Evolutionary conservation across 1,140 invertebrate genomes (phyloP), one percentile per base, ranked within the genome.

Genomic region (Pogonomyrmex californicus): DNA sequence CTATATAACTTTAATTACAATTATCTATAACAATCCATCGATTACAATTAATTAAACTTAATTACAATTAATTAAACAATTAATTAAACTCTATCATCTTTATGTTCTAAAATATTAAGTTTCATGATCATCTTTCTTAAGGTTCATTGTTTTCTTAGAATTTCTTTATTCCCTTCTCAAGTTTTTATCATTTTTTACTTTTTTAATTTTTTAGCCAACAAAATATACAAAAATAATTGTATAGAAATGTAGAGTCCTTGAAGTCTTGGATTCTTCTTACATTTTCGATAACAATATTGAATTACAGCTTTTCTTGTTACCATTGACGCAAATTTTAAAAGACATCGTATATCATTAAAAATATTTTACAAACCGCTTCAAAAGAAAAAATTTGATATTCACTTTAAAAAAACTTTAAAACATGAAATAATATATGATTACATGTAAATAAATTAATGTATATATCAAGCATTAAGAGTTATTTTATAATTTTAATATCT

Each of bases 261-360:
- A 44, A 47, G 58, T 1, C 23, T n/a, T 47, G 12, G 30, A 68
- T 68, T 30, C 23, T 30, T 30, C 41, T 12, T 47, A 63, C 36
- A 77, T 36, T 77, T 44, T 33, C 75, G 56, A 77, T 77, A 77
- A 77, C 3, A 75, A 62, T 44, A 77, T 63, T 63, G 30, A 77
- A 77, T 77, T 77, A 77, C 75, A 77, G 14, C 2, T 14, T 49
- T 41, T 63, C 41, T 77, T 47, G 23, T 77, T 77, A 62, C 56
- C 4, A 77, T 62, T 60, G 30, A 77, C 23, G 9, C 30, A 63
- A 77, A 77, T 14, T 77, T 77, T 47, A 17, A 44, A 49, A 63
- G 7, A 5, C 56, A 77, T 63, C 58, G 30, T 30, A 58, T 77
- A 44, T 63, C 56, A 77, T 41, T 47, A 33, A 77, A 63, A 30